Conservation (phyloP, 1,140 invertebrate species). For the Drosophila novamexicana region DNA sequence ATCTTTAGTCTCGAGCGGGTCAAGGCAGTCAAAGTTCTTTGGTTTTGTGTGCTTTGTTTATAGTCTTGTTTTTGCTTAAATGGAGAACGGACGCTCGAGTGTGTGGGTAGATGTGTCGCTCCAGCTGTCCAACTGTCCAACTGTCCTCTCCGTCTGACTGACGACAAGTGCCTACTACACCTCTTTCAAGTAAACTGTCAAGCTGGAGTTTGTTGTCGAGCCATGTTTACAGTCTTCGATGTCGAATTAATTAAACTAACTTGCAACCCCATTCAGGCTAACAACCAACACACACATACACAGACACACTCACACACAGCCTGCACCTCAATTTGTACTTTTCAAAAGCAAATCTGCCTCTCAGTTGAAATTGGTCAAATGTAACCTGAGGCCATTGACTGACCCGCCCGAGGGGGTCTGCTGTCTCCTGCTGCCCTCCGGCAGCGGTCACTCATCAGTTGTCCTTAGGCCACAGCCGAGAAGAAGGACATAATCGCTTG, state of each 20-base stretch:
- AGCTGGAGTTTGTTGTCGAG: conserved; percentile 38
- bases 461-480: conserved; percentile 31
- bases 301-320: not conserved
- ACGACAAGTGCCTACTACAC: conserved; percentile 78
- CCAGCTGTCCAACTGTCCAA: not conserved
- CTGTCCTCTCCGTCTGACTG: conserved; percentile 50
- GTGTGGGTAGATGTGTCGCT: not conserved
- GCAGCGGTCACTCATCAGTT: conserved; percentile 31
- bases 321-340: conserved; percentile 75
- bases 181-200: conserved; percentile 80
- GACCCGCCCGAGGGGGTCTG: not conserved
- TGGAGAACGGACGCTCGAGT: not conserved
- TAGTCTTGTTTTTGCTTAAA: conserved; percentile 26
- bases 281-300: not conserved
- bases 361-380: conserved; percentile 60
- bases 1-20: conserved; percentile 37
- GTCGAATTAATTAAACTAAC: conserved; percentile 80
- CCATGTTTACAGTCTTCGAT: conserved; percentile 70
- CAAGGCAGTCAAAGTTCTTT: conserved; percentile 67
- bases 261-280: conserved; percentile 33
- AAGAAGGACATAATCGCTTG: conserved; percentile 57
- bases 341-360: conserved; percentile 52
- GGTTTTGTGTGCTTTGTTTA: conserved; percentile 55
- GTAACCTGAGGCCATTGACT: conserved; percentile 71
- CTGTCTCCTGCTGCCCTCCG: not conserved